Conservation (phyloP, 2,797 vertebrate genomes). For the Morelia viridis region DNA sequence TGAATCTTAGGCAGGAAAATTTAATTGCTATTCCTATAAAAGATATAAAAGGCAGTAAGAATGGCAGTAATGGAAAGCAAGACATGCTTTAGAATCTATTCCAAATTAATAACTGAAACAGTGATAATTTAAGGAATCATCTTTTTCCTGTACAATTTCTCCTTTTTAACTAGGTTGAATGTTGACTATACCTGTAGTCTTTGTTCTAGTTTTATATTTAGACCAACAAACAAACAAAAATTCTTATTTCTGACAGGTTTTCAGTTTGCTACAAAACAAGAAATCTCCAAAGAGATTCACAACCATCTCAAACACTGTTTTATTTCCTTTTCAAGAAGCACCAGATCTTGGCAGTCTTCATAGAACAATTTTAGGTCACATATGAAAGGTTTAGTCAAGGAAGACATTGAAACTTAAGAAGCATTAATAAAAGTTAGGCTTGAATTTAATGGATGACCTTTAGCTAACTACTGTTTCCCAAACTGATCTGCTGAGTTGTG, state of each 20-base stretch:
- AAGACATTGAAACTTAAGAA: background rate
- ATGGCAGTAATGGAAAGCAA: background rate
- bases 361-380: background rate
- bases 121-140: background rate
- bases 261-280: background rate
- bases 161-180: rapidly evolving
- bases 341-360: background rate
- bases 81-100: background rate
- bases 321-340: background rate
- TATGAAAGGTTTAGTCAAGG: background rate
- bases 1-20: background rate
- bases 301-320: background rate
- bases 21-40: background rate
- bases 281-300: background rate
- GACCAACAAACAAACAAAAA: too few species aligned
- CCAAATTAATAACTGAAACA: background rate
- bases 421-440: background rate
- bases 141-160: background rate
- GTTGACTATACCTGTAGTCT: background rate
- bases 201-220: background rate
- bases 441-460: background rate
- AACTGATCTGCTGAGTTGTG: background rate
- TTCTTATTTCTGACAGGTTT: background rate
- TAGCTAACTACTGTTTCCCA: background rate
- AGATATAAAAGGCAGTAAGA: background rate